Base-by-base conservation (phyloP, 2,888 invertebrate species). In the Diploptera punctata region DNA sequence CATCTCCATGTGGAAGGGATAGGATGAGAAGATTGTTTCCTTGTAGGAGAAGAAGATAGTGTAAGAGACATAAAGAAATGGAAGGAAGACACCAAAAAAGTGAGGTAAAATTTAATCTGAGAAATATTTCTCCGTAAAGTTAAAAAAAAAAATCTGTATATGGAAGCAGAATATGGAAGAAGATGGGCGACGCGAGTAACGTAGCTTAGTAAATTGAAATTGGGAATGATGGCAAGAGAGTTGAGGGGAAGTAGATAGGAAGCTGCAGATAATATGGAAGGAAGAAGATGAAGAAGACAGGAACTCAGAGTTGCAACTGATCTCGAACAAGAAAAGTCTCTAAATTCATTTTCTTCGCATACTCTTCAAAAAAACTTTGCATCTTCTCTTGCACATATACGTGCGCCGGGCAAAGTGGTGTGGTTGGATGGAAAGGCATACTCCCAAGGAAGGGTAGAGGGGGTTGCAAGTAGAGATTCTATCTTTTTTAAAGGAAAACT, bases 401-500 rank as follows among this genome's bases (percentile, higher is more conserved):
- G 29, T 3, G 2, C 24, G 3, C 24, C 2, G 13, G 9, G 2
- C 13, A 26, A 26, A 54, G 21, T 13, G 10, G 9, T 9, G 52
- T 52, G 9, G 21, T n/a, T 10, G 21, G 65, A 16, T 19, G 44
- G 43, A 3, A 3, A 33, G 9, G n/a, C 13, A 16, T 16, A 29
- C 31, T 29, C 26, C 16, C 18, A 54, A 47, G 21, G 3, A n/a
- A 4, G n/a, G 47, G 9, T 29, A 29, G 61, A 61, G 33, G 38
- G n/a, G n/a, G n/a, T n/a, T 13, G 61, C 10, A 67, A 38, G 67
- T 31, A 29, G 26, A 31, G 26, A 24, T 68, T 31, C 67, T 38
- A 52, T 68, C 31, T 52, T 68, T 33, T 24, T n/a, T n/a, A n/a
- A 19, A 33, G 38, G 52, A 62, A 72, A 72, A 72, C 68, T 72